Evolutionary conservation across 2,113 vertebrate genomes (phyloP), one percentile per base, ranked within the genome.

Genomic region (Hoplias malabaricus): DNA sequence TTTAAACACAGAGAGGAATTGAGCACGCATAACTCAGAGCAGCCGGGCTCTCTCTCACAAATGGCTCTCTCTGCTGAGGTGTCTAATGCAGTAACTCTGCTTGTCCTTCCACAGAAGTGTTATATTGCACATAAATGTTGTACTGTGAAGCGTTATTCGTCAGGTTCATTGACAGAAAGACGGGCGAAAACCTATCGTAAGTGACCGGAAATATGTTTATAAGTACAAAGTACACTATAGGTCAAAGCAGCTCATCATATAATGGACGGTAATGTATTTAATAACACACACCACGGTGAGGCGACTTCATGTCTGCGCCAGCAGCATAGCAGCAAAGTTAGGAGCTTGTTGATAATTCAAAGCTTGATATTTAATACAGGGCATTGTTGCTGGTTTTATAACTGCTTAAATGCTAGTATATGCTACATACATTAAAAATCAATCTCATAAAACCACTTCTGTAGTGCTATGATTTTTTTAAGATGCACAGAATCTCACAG

Each of bases 1-100:
- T 73, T 79, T 36, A 73, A 73, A 79, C 77, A 79, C 72, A 25
- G 23, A 79, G 57, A 72, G 48, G 48, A 73, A 57, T 67, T 34
- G 40, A 68, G 65, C 48, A 56, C 0, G 38, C 53, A 34, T 21
- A 69, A 59, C 74, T 68, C 69, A 54, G 7, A 66, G 62, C 40
- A 65, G 65, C 54, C 65, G 72, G 29, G 34, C n/a, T n/a, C n/a
- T n/a, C n/a, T n/a, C n/a, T n/a, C 33, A 65, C 29, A 50, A 48
- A 7, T 31, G 10, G 46, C 61, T 43, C 14, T 63, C 31, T 57
- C 69, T 59, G 14, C 19, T 73, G 48, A 69, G 33, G 68, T 21
- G 27, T 53, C 43, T 33, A 63, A 33, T 36, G 34, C 27, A 33
- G 16, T 61, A 34, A 31, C 31, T 21, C 19, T 10, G 34, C 19